Conservation (phyloP, 2,113 vertebrate species). For the Barnardius zonarius region DNA sequence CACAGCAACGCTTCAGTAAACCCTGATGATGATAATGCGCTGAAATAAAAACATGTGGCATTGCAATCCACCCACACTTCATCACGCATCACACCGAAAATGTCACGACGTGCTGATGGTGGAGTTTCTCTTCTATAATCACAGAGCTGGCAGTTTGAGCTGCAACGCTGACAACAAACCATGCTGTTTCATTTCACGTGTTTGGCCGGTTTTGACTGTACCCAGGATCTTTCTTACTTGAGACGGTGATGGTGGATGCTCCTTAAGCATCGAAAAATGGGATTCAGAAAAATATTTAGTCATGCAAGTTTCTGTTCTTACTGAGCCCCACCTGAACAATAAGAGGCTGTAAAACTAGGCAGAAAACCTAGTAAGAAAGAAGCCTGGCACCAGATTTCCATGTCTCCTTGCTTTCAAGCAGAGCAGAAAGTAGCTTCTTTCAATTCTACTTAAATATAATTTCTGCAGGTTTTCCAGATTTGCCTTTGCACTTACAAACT, state of each 20-base stretch:
- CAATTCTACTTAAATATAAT: not conserved
- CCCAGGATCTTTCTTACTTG: not conserved
- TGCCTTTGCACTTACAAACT: not conserved
- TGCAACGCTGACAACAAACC: not conserved
- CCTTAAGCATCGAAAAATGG: not conserved
- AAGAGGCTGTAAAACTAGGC: not conserved
- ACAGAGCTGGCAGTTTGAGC: not conserved
- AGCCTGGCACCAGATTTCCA: not conserved
- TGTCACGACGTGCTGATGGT: not conserved
- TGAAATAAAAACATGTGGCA: constrained; percentile 45
- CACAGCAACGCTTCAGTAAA: not conserved
- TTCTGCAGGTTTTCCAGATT: not conserved
- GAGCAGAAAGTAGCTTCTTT: not conserved
- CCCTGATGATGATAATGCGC: not conserved
- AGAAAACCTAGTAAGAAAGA: not conserved
- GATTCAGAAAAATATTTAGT: not conserved
- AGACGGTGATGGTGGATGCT: not conserved
- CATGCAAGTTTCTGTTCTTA: not conserved
- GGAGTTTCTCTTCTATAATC: constrained; percentile 30
- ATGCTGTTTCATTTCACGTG: not conserved
- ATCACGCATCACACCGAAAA: constrained; percentile 28
- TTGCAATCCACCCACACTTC: constrained; percentile 29
- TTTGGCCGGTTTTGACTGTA: not conserved
- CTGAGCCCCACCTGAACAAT: not conserved
- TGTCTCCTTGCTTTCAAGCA: not conserved